Evolutionary conservation across 1,140 invertebrate species (phyloP).

Genomic region (Megalopta genalis): DNA sequence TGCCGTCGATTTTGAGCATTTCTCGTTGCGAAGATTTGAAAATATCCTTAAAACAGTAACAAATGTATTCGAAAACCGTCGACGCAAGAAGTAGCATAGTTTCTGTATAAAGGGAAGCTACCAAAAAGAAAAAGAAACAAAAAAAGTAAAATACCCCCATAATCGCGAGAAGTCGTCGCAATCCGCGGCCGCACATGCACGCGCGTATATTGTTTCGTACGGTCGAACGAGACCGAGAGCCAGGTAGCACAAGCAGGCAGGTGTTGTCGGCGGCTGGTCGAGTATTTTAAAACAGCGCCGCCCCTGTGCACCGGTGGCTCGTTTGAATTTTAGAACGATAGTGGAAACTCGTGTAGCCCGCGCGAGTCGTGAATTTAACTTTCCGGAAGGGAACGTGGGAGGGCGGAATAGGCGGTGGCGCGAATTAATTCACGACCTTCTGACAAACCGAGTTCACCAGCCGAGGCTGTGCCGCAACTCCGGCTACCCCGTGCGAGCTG

Average conservation of each 20-base stretch:
- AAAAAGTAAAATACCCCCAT: not conserved
- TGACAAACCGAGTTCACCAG: slow-evolving; percentile 58
- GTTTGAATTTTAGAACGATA: slow-evolving; percentile 70
- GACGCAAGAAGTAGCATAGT: too few species aligned
- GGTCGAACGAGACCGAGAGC: not conserved
- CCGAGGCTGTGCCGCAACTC: not conserved
- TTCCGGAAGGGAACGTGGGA: slow-evolving; percentile 35
- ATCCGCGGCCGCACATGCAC: too few species aligned
- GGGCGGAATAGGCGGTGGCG: slow-evolving; percentile 31
- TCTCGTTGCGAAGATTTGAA: too few species aligned
- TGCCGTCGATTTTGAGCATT: too few species aligned
- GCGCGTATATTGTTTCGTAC: not conserved
- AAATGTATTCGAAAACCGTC: too few species aligned
- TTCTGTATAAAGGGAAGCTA: too few species aligned
- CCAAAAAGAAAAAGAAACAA: too few species aligned
- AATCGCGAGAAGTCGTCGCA: not conserved
- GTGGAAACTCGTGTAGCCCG: slow-evolving; percentile 68
- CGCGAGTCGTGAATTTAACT: slow-evolving; percentile 64
- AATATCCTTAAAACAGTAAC: too few species aligned
- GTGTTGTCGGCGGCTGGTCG: slow-evolving; percentile 15
- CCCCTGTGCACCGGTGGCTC: slow-evolving; percentile 49
- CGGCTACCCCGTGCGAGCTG: not conserved
- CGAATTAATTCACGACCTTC: slow-evolving; percentile 66
- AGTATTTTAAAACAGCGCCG: slow-evolving; percentile 61
- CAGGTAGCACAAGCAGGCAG: not conserved